Evolutionary conservation across 2,797 vertebrate species (phyloP).

Genomic region (Megalops cyprinoides): DNA sequence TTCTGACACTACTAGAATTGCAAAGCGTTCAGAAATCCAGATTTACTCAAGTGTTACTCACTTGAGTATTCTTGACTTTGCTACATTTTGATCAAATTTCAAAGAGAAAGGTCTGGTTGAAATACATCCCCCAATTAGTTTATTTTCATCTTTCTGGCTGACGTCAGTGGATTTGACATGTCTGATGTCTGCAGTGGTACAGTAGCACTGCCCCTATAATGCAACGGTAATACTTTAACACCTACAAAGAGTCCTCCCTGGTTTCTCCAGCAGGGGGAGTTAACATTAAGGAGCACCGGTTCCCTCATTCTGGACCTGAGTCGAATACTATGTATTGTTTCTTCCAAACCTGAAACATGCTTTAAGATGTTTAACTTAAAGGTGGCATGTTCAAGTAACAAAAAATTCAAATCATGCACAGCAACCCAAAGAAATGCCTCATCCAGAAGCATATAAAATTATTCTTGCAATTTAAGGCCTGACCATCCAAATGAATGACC

Average conservation of each 20-base stretch:
- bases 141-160: not conserved
- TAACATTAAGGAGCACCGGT: slow-evolving; percentile 48
- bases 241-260: not conserved
- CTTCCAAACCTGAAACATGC: not conserved
- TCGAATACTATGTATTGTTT: not conserved
- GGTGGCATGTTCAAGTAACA: no score
- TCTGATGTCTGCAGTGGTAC: not conserved
- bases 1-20: no score
- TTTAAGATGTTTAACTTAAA: no score
- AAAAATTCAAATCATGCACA: no score
- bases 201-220: not conserved
- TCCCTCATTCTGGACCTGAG: slow-evolving; percentile 59
- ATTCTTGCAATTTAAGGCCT: not conserved
- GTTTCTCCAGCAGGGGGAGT: not conserved
- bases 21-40: no score
- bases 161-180: not conserved
- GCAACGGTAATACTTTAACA: not conserved
- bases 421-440: no score
- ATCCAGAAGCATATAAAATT: no score
- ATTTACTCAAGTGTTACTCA: no score
- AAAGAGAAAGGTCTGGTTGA: not conserved
- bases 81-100: no score
- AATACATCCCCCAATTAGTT: not conserved
- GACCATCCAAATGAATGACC: not conserved
- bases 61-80: no score